Base-by-base conservation (phyloP, 2,888 invertebrate species). In the Timema podura region DNA sequence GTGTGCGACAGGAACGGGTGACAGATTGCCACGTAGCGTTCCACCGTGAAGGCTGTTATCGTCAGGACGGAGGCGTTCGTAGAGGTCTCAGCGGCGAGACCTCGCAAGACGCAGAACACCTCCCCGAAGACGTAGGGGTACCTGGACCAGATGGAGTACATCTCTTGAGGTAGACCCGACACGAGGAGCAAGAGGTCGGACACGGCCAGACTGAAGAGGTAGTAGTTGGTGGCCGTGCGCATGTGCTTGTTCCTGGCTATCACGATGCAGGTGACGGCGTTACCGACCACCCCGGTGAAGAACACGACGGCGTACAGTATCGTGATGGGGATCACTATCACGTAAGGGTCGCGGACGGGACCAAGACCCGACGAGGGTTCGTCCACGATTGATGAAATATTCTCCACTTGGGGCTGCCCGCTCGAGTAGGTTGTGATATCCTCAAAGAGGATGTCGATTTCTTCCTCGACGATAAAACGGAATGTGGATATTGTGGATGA, bases 211-310 rank as follows among this genome's bases (percentile, higher is more conserved):
- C 90, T 91, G 82, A 92, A 91, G 51, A 93, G 84, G 79, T 93
- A 93, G 79, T 90, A 92, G 81, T 93, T 93, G 7, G 93, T 93
- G 2, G 92, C 90, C 0, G 92, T 92, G 80, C 91, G 92, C 92
- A 93, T 92, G 73, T 90, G 89, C 70, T 87, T 85, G 78, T 92
- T 92, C 67, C 87, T 83, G 0, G 89, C 86, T 59, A 93, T 92
- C 7, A 93, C 92, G 10, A 92, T 84, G 78, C 92, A 92, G 0
- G 92, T 93, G 79, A 89, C 88, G 65, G 91, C 84, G 78, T 93
- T 93, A 1, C 93, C 92, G 15, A 92, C 80, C 16, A 92, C 83
- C 0, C 92, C 92, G 5, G 88, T 87, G 51, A 92, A 79, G 78
- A 92, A 89, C 75, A 92, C 91, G 9, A 87, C 71, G 5, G 82